Base-by-base conservation (phyloP, 2,113 vertebrate species). In the Drymodes brunneopygia region DNA sequence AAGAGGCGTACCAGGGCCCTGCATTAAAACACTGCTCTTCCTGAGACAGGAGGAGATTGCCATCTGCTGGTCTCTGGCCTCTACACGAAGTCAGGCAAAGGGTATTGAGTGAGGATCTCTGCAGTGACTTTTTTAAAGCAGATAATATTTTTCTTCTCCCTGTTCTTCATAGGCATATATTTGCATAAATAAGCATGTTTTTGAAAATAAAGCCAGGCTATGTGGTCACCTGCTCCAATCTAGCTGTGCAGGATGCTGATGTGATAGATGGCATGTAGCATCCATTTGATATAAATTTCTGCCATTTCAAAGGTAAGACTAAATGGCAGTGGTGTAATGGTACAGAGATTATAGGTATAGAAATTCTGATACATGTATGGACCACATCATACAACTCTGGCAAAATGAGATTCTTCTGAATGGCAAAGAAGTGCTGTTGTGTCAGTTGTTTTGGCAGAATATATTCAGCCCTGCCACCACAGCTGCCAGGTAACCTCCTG, bases 51-150 rank as follows among this genome's bases (percentile, higher is more conserved):
- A 70, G 67, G 62, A 91, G 78, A 96, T 94, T 95, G 97, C 98
- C 98, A 98, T 97, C 98, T 98, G 72, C 96, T 95, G 98, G 91
- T 66, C 5, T 15, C 4, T 28, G 13, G n/a, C 44, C 54, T 88
- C 88, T 27, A 17, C 69, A 11, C 3, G 70, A 94, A 92, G 21
- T 23, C 73, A 71, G 22, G 56, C 33, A 69, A 62, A 48, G 31
- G 48, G 12, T 79, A 56, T 48, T 15, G 42, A 64, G 80, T 3
- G 31, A 72, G 47, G 21, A 80, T 79, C 51, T 80, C 83, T 53
- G 86, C 58, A 51, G 57, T 18, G 80, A 42, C 64, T 86, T 74
- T 44, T 38, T 71, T 31, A 44, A 81, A 73, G 45, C 33, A 88
- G 57, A 51, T 10, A 27, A 61, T 44, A 35, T 58, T 64, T 81